Evolutionary conservation across 2,113 vertebrate species (phyloP).

Genomic region (Eublepharis macularius): DNA sequence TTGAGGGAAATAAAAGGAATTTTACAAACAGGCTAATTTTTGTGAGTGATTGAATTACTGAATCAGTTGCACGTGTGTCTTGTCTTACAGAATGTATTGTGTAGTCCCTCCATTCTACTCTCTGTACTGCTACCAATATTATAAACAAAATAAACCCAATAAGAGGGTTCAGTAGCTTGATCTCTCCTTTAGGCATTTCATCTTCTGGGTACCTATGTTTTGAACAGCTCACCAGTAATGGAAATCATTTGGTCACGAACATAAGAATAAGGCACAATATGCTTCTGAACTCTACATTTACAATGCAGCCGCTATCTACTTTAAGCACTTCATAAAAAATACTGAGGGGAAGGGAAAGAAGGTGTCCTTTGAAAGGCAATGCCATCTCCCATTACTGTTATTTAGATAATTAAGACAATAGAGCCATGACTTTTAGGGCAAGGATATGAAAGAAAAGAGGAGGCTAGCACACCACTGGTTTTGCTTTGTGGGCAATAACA

Average conservation of each 20-base stretch:
- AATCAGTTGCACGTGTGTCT: constrained; percentile 20
- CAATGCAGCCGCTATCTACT: background rate
- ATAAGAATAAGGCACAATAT: background rate
- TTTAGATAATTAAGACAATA: background rate
- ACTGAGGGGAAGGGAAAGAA: background rate
- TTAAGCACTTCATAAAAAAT: constrained; percentile 14
- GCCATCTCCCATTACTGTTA: constrained; percentile 7
- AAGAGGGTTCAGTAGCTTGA: constrained; percentile 43
- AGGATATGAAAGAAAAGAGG: background rate
- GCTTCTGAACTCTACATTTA: background rate
- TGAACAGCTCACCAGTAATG: constrained; percentile 40
- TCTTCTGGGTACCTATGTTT: constrained; percentile 43
- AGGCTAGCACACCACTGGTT: background rate
- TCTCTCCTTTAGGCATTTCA: constrained; percentile 29
- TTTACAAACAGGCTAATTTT: constrained; percentile 63
- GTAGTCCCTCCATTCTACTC: background rate
- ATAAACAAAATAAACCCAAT: constrained; percentile 13
- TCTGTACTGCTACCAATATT: background rate
- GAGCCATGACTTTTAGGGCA: constrained; percentile 17
- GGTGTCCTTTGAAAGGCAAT: constrained; percentile 22
- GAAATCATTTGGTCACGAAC: constrained; percentile 32
- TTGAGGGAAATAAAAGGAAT: constrained; percentile 37
- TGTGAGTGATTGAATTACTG: background rate
- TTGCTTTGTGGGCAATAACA: background rate
- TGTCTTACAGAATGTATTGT: background rate